Percentiles rank a stretch among this genome's conserved stretches.
These are phyloP conservation scores for Drosophila kanapiae DNA, from an alignment of 1,140 invertebrate genomes.

Conservation along the genomic window DNA sequence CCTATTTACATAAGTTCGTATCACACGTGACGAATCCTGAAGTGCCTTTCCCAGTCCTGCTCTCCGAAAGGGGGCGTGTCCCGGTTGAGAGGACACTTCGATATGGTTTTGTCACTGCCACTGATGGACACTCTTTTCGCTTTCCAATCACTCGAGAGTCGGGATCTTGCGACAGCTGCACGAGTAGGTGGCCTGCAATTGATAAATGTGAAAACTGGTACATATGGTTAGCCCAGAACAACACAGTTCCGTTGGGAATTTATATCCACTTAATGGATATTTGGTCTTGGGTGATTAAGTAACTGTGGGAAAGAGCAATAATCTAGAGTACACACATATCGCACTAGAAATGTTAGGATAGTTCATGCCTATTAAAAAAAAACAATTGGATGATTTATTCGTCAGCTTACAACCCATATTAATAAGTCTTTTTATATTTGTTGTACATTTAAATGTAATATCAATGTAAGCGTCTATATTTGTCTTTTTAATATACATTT, in stretches of 20 bases:
- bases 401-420: neutral
- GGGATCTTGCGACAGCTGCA: slow-evolving; percentile 62
- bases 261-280: slow-evolving; percentile 17
- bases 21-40: slow-evolving; percentile 77
- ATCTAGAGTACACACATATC: slow-evolving; percentile 9
- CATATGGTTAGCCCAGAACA: slow-evolving; percentile 23
- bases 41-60: slow-evolving; percentile 55
- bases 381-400: neutral
- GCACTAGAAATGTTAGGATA: neutral
- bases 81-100: slow-evolving; percentile 58
- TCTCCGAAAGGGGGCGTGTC: slow-evolving; percentile 55
- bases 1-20: slow-evolving; percentile 72
- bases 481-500: too few relatives aligned
- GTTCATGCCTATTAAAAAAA: neutral
- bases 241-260: slow-evolving; percentile 21
- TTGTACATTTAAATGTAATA: too few relatives aligned
- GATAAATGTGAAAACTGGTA: slow-evolving; percentile 67
- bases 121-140: slow-evolving; percentile 21
- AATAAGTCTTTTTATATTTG: neutral
- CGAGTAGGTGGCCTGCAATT: slow-evolving; percentile 61
- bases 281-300: slow-evolving; percentile 15
- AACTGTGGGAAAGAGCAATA: slow-evolving; percentile 35
- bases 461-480: too few relatives aligned
- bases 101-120: slow-evolving; percentile 63
- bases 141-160: slow-evolving; percentile 24